Evolutionary conservation across 2,113 vertebrate genomes (phyloP).

Genomic region (Calyptommatus sinebrachiatus): DNA sequence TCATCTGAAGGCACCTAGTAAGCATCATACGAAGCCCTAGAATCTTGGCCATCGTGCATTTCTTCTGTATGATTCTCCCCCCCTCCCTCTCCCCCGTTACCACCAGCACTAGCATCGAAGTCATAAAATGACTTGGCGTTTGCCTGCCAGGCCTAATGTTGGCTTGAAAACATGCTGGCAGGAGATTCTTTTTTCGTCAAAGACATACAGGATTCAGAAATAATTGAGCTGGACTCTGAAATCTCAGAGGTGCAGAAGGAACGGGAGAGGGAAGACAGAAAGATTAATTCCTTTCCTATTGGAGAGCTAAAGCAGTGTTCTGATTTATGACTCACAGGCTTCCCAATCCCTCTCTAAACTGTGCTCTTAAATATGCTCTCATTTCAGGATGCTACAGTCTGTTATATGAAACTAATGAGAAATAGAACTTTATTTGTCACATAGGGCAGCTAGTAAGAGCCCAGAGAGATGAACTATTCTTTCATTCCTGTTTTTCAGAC

Average conservation of each 20-base stretch:
- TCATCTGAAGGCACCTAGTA: not conserved
- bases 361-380: constrained; percentile 22
- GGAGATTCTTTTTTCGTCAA: not conserved
- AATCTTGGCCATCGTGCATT: not conserved
- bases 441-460: constrained; percentile 24
- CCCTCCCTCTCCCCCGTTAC: not conserved
- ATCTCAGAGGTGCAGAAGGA: constrained; percentile 15
- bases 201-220: constrained; percentile 26
- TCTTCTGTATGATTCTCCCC: not conserved
- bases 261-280: constrained; percentile 22
- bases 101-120: rapidly evolving
- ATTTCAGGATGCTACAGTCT: constrained; percentile 20
- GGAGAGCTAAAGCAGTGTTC: constrained; percentile 15
- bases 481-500: constrained; percentile 24
- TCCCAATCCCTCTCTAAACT: constrained; percentile 8
- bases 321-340: constrained; percentile 30
- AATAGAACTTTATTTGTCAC: constrained; percentile 36
- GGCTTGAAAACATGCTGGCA: constrained; percentile 12
- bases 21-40: not conserved
- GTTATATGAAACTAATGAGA: constrained; percentile 11
- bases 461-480: constrained; percentile 25
- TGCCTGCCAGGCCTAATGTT: not conserved
- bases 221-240: constrained; percentile 34
- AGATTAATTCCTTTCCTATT: constrained; percentile 29
- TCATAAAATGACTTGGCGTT: not conserved